A percentile compares a stretch with the other conserved stretches of the same genome.
Conservation (phyloP, 2,888 invertebrate genomes). For the Drosophila niveifrons region DNA sequence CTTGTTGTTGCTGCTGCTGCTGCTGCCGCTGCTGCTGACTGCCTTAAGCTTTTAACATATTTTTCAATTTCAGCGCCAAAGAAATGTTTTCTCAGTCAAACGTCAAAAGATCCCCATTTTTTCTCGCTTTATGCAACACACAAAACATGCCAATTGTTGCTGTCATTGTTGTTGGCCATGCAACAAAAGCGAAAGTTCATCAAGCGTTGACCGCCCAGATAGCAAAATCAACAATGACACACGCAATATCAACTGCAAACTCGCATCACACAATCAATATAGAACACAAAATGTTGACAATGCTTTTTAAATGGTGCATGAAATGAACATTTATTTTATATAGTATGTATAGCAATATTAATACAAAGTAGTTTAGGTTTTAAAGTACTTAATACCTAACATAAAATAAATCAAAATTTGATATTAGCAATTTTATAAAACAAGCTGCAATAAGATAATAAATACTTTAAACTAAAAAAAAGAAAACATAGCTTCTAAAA, state of each 20-base stretch:
- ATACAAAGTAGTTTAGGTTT: too few relatives aligned
- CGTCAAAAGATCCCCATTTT: constrained; percentile 56
- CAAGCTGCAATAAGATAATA: too few relatives aligned
- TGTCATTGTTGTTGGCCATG: constrained; percentile 32
- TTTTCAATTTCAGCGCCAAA: constrained; percentile 60
- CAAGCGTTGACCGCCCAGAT: constrained; percentile 30
- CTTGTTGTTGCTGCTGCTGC: constrained; percentile 32
- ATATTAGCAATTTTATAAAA: too few relatives aligned
- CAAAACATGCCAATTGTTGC: constrained; percentile 58
- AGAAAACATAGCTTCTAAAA: too few relatives aligned
- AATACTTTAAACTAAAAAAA: too few relatives aligned
- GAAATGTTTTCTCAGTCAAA: constrained; percentile 60
- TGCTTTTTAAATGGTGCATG: too few relatives aligned
- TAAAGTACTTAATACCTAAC: too few relatives aligned
- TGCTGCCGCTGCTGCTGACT: constrained; percentile 21
- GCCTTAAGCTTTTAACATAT: constrained; percentile 77
- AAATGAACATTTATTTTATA: too few relatives aligned
- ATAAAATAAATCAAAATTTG: too few relatives aligned
- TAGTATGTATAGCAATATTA: too few relatives aligned
- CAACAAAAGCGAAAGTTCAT: constrained; percentile 66
- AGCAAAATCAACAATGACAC: constrained; percentile 11
- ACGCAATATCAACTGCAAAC: constrained; percentile 11
- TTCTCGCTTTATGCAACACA: constrained; percentile 61
- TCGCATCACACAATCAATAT: constrained; percentile 6
- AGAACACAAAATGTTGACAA: constrained; percentile 18